Evolutionary conservation across 2,888 invertebrate species (phyloP).

Genomic region (Drosophila melanosoma): DNA sequence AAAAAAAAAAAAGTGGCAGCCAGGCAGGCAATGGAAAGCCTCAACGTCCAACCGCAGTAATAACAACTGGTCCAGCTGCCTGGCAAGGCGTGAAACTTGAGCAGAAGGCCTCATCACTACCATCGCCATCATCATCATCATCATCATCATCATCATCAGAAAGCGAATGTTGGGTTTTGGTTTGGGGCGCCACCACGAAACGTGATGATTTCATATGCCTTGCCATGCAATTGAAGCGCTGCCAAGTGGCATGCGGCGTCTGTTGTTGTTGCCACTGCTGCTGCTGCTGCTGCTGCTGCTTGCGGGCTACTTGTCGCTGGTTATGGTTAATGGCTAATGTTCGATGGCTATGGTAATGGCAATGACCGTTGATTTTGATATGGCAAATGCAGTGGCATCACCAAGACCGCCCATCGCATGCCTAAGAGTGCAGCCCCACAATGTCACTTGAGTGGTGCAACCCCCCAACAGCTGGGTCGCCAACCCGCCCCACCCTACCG

Average conservation of each 20-base stretch:
- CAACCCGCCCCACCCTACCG: not conserved
- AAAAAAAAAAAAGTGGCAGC: not conserved
- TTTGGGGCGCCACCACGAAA: conserved; percentile 68
- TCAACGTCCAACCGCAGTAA: conserved; percentile 38
- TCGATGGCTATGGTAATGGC: conserved; percentile 50
- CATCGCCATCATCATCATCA: conserved; percentile 24
- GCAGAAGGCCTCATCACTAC: conserved; percentile 34
- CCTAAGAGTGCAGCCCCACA: conserved; percentile 33
- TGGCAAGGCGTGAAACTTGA: conserved; percentile 68
- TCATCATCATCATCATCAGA: conserved; percentile 23
- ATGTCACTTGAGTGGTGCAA: conserved; percentile 61
- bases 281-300: conserved; percentile 14
- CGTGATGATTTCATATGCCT: conserved; percentile 70
- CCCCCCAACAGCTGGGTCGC: not conserved
- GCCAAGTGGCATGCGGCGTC: conserved; percentile 57
- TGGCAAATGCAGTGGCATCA: conserved; percentile 21
- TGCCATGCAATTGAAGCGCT: conserved; percentile 46
- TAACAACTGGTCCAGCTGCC: conserved; percentile 58
- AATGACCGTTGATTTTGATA: conserved; percentile 65
- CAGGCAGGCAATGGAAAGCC: conserved; percentile 42
- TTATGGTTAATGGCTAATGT: conserved; percentile 41
- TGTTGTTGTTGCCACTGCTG: conserved; percentile 6
- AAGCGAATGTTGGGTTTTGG: conserved; percentile 19
- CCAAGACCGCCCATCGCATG: conserved; percentile 33
- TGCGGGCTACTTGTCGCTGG: conserved; percentile 45